phyloP scores from a whole-genome alignment of 2,797 vertebrate genomes.

The Leptatherina wallacei region DNA sequence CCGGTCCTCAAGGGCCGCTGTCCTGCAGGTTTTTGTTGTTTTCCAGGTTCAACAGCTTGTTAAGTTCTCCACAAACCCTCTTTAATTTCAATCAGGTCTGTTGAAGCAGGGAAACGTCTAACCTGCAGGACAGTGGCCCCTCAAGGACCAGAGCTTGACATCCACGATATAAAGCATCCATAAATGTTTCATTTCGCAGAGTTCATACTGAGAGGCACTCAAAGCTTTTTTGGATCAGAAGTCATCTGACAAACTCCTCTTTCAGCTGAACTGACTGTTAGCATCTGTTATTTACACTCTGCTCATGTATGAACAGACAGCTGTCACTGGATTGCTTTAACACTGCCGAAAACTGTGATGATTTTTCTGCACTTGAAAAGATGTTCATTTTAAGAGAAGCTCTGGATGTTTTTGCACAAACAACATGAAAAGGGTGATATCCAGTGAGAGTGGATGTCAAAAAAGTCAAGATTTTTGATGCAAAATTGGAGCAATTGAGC shows the following conservation, averaged over 20 bases:
- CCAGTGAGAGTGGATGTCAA: not conserved
- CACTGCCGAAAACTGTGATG: not conserved
- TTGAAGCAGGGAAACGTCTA: too few species aligned
- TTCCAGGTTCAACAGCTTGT: too few species aligned
- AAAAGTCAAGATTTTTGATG: not conserved
- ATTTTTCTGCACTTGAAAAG: not conserved
- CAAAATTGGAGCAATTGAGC: not conserved
- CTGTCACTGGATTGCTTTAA: not conserved
- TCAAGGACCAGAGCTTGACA: too few species aligned
- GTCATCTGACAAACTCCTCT: not conserved
- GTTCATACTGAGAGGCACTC: not conserved
- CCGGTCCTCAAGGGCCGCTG: too few species aligned
- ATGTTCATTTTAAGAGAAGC: not conserved
- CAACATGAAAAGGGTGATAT: not conserved
- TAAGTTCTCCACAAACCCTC: too few species aligned
- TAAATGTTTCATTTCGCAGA: not conserved
- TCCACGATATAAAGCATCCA: not conserved
- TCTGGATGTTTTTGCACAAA: not conserved
- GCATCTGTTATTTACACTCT: not conserved
- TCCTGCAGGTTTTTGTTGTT: too few species aligned
- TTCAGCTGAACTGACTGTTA: not conserved
- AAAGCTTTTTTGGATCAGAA: not conserved
- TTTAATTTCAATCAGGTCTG: too few species aligned
- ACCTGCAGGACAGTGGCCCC: too few species aligned
- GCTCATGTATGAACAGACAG: not conserved